These are phyloP conservation scores for Nannoperca australis DNA, from an alignment of 2,797 vertebrate species.

Conservation along the genomic window DNA sequence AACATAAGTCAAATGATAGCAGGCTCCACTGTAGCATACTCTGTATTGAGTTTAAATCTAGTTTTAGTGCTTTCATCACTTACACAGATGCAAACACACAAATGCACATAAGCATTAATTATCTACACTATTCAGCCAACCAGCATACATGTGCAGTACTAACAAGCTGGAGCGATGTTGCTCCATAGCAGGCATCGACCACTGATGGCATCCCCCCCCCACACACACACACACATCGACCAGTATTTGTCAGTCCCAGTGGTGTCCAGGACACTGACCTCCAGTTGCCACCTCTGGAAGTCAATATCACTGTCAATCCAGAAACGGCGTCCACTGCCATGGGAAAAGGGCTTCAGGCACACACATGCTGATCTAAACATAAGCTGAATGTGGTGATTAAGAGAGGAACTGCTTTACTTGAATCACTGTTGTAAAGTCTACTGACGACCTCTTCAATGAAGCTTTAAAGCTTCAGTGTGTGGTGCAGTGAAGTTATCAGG, in stretches of 20 bases:
- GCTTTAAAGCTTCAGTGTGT: no score
- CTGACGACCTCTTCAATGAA: neutral
- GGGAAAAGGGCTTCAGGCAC: constrained; percentile 40
- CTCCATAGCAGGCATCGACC: constrained; percentile 46
- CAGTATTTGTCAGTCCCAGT: constrained; percentile 49
- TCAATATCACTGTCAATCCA: constrained; percentile 72
- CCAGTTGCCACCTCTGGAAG: constrained; percentile 56
- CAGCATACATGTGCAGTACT: neutral
- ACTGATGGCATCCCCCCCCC: constrained; percentile 1
- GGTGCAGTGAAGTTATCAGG: no score
- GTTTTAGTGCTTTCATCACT: neutral
- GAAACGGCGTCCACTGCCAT: constrained; percentile 49
- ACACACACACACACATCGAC: constrained; percentile 58
- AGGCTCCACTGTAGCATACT: neutral
- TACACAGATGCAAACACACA: neutral
- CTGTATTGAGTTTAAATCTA: neutral
- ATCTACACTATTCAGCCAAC: constrained; percentile 3
- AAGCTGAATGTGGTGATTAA: neutral
- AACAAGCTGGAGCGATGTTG: constrained; percentile 3
- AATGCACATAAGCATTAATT: neutral
- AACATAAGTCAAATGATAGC: neutral
- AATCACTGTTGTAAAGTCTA: neutral
- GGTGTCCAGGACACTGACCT: constrained; percentile 70
- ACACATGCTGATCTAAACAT: neutral
- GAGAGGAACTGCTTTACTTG: neutral